A percentile compares a stretch with the other conserved stretches of the same genome.
Evolutionary conservation across 23 tunicate genomes (phyloP).

Genomic region (Halocynthia aurantium): DNA sequence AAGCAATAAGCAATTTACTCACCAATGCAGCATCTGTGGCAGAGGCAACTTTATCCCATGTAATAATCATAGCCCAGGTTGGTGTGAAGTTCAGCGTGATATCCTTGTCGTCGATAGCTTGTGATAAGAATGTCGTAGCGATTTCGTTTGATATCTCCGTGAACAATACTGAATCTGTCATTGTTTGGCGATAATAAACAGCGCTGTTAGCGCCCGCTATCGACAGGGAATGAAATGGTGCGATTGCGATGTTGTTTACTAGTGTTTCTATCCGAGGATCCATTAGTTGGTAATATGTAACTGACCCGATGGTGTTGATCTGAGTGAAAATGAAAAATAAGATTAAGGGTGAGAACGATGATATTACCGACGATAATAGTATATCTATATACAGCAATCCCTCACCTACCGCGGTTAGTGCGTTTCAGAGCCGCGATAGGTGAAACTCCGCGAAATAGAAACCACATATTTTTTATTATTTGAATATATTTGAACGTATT

Average conservation of each 20-base stretch:
- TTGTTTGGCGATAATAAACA: conserved; percentile 30
- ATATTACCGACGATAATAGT: no score
- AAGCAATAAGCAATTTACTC: neutral
- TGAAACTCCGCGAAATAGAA: no score
- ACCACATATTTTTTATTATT: no score
- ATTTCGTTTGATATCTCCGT: conserved; percentile 13
- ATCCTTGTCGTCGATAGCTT: neutral
- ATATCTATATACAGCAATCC: no score
- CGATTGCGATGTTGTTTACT: conserved; percentile 26
- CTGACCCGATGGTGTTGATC: conserved; percentile 34
- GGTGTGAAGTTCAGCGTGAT: conserved; percentile 12
- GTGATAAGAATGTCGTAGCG: conserved; percentile 4
- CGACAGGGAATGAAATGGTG: conserved; percentile 26
- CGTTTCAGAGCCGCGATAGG: no score
- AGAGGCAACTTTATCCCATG: conserved; percentile 35
- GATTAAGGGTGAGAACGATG: no score
- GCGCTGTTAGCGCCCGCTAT: conserved; percentile 17
- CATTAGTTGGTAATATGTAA: conserved; percentile 6
- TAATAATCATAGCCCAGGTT: conserved; percentile 21
- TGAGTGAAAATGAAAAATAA: conserved; percentile 2
- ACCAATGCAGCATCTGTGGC: conserved; percentile 16
- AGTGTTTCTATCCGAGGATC: conserved; percentile 1
- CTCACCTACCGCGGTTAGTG: no score
- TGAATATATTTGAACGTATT: no score
- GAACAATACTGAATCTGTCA: neutral